A percentile compares a stretch with the other conserved stretches of the same genome.
phyloP scores from a whole-genome alignment of 2,113 vertebrate species.

The Pao palembangensis region DNA sequence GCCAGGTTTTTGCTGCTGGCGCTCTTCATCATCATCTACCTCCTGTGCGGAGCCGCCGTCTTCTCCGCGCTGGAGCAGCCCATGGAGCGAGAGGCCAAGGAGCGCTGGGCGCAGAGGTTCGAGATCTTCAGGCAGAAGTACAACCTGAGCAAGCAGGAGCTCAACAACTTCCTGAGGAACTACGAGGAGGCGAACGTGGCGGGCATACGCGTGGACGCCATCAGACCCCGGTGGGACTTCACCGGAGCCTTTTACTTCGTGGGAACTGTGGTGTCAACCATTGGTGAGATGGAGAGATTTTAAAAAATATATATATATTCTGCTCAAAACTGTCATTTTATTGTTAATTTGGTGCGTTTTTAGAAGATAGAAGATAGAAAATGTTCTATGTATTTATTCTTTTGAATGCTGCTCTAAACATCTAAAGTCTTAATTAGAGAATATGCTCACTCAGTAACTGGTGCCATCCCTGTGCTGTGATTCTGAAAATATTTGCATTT shows the following conservation, averaged over 20 bases:
- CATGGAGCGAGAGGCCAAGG: slow-evolving; percentile 83
- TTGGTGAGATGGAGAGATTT: slow-evolving; percentile 79
- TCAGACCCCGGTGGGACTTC: slow-evolving; percentile 92
- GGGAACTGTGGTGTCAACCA: slow-evolving; percentile 94
- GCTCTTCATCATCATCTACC: slow-evolving; percentile 83
- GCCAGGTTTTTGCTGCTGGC: slow-evolving; percentile 89
- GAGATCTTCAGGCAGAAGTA: slow-evolving; percentile 85
- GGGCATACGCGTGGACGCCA: slow-evolving; percentile 84
- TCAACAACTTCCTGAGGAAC: slow-evolving; percentile 82
- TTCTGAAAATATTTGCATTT: too few relatives aligned
- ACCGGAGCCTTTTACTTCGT: slow-evolving; percentile 95
- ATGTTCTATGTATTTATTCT: background rate
- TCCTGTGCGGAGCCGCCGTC: slow-evolving; percentile 90
- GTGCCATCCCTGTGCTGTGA: too few relatives aligned
- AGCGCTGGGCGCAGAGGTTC: slow-evolving; percentile 84
- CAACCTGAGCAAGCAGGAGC: slow-evolving; percentile 83
- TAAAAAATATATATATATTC: too few relatives aligned
- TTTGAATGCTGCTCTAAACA: too few relatives aligned
- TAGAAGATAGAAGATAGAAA: too few relatives aligned
- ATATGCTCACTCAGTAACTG: too few relatives aligned
- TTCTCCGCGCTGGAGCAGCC: slow-evolving; percentile 93
- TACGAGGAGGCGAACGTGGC: slow-evolving; percentile 87
- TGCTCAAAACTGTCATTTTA: background rate
- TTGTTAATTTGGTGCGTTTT: background rate
- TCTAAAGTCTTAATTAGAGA: too few relatives aligned